Evolutionary conservation across 2,797 vertebrate genomes (phyloP).

Genomic region (Brotula barbata): DNA sequence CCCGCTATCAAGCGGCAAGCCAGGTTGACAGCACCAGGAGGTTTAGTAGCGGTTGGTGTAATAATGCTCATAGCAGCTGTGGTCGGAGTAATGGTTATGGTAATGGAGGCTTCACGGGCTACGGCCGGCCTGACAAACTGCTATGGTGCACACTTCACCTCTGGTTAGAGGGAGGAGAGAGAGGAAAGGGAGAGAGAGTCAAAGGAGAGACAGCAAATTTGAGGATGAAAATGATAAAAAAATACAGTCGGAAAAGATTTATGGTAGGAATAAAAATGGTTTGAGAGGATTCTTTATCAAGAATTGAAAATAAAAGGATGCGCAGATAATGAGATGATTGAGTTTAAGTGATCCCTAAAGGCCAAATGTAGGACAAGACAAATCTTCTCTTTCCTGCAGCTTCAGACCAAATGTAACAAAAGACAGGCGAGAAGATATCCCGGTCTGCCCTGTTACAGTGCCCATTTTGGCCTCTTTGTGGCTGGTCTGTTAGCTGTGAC

Average conservation of each 20-base stretch:
- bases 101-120: slow-evolving; percentile 34
- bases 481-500: slow-evolving; percentile 26
- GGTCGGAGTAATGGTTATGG: slow-evolving; percentile 29
- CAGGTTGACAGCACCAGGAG: slow-evolving; percentile 10
- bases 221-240: too few species aligned
- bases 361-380: slow-evolving; percentile 11
- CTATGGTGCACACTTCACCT: slow-evolving; percentile 9
- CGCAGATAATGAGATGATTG: not conserved
- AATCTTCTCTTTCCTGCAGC: slow-evolving; percentile 4
- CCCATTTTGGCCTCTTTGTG: slow-evolving; percentile 37
- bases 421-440: slow-evolving; percentile 2
- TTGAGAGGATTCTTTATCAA: not conserved
- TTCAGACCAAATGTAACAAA: slow-evolving; percentile 17
- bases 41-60: slow-evolving; percentile 2
- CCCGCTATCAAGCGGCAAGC: not conserved
- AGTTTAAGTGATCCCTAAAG: slow-evolving; percentile 5
- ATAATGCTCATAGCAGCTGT: slow-evolving; percentile 17
- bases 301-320: not conserved
- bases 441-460: not conserved
- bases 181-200: not conserved
- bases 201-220: slow-evolving; percentile 8
- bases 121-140: slow-evolving; percentile 35
- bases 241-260: slow-evolving; percentile 19
- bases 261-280: slow-evolving; percentile 12
- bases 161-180: slow-evolving; percentile 3